Evolutionary conservation across 2,888 invertebrate species (phyloP), one percentile per base, ranked within the genome.

Genomic region (Graphium colonna): DNA sequence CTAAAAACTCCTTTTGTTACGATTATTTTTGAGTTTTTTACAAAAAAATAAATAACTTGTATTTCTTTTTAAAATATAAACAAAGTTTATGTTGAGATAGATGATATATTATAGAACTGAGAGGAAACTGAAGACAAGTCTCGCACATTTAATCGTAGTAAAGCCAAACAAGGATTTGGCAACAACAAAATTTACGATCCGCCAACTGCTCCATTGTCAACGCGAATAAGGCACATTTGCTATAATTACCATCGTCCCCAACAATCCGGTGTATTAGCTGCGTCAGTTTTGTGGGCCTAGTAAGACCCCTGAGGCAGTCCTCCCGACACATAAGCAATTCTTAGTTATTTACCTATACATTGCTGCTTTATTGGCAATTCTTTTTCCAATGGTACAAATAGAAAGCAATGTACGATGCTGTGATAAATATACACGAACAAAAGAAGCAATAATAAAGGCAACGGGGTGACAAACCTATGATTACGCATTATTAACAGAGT

Each of bases 381-480:
- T n/a, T n/a, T n/a, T n/a, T n/a, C n/a, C n/a, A n/a, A n/a, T n/a
- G n/a, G n/a, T 13, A n/a, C 36, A 31, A 18, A 38, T 16, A 61
- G 48, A 5, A 36, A 46, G 69, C 68, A 69, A 72, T 79, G 74
- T 57, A 68, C 50, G 7, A 15, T 13, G 33, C 3, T 13, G 7
- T 49, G 17, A 3, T 36, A 10, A 18, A 48, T 17, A 45, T 12
- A 21, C 12, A 33, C 49, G 18, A 3, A n/a, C n/a, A 33, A 17
- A 15, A 7, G 13, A n/a, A 10, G n/a, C 18, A 39, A 53, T 47
- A 26, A 45, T 61, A 60, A 54, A 60, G 65, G 60, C 60, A 63
- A 57, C 62, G 63, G 80, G 81, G 82, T 79, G 82, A 75, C 81
- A 82, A 83, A 83, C 85, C 84, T 83, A 85, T 87, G 81, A 85